A percentile compares a stretch with the other conserved stretches of the same genome.
These are phyloP conservation scores for Acomys russatus DNA, from an alignment of 2,797 vertebrate species.

Conservation along the genomic window DNA sequence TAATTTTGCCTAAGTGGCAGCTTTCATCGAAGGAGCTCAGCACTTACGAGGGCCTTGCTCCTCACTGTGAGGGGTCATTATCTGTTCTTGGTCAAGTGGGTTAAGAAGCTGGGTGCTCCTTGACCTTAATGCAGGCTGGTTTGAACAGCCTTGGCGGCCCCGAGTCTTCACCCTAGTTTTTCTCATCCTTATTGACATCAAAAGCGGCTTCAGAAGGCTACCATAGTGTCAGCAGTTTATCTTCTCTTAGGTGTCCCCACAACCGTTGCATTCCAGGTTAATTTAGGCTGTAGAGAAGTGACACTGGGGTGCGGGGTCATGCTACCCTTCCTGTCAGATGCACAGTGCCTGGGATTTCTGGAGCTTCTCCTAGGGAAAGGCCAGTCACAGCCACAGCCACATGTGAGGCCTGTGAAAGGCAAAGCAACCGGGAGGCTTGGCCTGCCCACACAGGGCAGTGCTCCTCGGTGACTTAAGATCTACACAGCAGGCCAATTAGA, in stretches of 20 bases:
- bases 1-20: conserved; percentile 41
- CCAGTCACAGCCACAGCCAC: not conserved
- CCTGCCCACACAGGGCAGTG: conserved; percentile 35
- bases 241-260: not conserved
- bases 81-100: conserved; percentile 11
- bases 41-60: conserved; percentile 52
- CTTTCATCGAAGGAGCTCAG: conserved; percentile 69
- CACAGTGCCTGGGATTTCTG: not conserved
- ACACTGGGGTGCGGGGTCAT: not conserved
- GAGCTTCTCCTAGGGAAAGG: not conserved
- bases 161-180: not conserved
- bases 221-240: not conserved
- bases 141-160: conserved; percentile 7
- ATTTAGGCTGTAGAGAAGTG: not conserved
- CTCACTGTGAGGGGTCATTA: conserved; percentile 50
- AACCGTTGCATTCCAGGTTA: not conserved
- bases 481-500: conserved; percentile 51
- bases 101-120: not conserved
- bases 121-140: not conserved
- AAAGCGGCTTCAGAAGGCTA: not conserved
- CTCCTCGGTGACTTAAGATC: conserved; percentile 59
- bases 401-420: not conserved
- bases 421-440: conserved; percentile 19
- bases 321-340: not conserved
- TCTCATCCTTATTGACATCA: not conserved